Conservation (phyloP, 2,888 invertebrate species). For the Protonemura montana region DNA sequence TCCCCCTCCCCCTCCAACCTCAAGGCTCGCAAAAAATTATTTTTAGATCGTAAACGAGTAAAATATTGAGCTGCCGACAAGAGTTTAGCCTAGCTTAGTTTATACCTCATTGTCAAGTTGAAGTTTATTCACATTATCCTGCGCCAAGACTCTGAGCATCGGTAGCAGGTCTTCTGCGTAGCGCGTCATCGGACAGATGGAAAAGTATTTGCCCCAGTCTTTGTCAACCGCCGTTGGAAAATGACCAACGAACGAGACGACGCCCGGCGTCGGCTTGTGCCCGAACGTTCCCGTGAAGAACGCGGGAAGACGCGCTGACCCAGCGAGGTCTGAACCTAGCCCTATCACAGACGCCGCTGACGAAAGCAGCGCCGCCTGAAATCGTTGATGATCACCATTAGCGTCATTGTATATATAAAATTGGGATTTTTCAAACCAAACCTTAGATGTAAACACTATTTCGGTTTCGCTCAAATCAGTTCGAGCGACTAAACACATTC, state of each 20-base stretch:
- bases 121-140: conserved; percentile 61
- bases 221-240: conserved; percentile 68
- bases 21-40: no score
- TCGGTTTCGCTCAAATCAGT: no score
- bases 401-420: no score
- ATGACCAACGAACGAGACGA: conserved; percentile 57
- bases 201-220: conserved; percentile 63
- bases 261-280: conserved; percentile 76
- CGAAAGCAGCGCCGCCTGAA: conserved; percentile 75
- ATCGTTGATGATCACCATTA: no score
- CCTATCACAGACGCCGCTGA: conserved; percentile 80
- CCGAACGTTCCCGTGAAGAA: conserved; percentile 88
- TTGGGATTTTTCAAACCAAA: no score
- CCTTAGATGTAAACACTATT: no score
- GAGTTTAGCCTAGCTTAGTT: no score
- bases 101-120: conserved; percentile 63
- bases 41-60: no score
- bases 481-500: no score
- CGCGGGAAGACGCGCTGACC: conserved; percentile 86
- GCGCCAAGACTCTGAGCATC: conserved; percentile 73
- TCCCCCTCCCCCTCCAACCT: no score
- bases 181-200: conserved; percentile 83
- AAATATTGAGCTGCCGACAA: no score
- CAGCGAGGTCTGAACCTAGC: conserved; percentile 85
- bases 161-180: conserved; percentile 85